These are phyloP conservation scores for Epistrophe eligans DNA, from an alignment of 2,888 invertebrate genomes.

Conservation along the genomic window DNA sequence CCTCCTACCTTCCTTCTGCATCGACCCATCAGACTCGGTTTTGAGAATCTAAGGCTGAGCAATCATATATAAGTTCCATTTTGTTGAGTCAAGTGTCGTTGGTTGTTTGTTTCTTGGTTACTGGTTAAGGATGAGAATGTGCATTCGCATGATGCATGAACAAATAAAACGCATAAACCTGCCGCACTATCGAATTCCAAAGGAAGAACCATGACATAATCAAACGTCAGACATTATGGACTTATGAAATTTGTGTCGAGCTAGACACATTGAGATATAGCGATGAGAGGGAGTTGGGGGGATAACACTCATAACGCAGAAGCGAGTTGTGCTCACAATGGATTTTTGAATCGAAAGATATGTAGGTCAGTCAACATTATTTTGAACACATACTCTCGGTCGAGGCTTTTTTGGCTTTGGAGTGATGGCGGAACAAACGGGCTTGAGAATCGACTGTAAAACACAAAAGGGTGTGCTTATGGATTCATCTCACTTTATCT, in stretches of 20 bases:
- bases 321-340: background rate
- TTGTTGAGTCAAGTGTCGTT: slow-evolving; percentile 54
- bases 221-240: slow-evolving; percentile 59
- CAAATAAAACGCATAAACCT: slow-evolving; percentile 52
- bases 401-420: slow-evolving; percentile 6
- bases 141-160: slow-evolving; percentile 46
- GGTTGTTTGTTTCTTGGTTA: slow-evolving; percentile 12
- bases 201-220: slow-evolving; percentile 53
- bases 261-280: background rate
- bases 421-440: background rate
- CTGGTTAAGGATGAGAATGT: slow-evolving; percentile 4
- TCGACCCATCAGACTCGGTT: background rate
- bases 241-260: slow-evolving; percentile 42
- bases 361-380: slow-evolving; percentile 63
- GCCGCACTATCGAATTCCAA: slow-evolving; percentile 36
- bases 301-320: background rate
- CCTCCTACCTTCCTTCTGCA: background rate
- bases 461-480: slow-evolving; percentile 26
- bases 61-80: slow-evolving; percentile 2
- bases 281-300: background rate
- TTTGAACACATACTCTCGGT: slow-evolving; percentile 42
- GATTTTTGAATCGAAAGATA: slow-evolving; percentile 25
- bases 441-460: background rate
- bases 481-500: slow-evolving; percentile 15
- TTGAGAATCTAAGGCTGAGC: background rate